Conservation (phyloP, 2,113 vertebrate species). For the Phrynosoma platyrhinos region DNA sequence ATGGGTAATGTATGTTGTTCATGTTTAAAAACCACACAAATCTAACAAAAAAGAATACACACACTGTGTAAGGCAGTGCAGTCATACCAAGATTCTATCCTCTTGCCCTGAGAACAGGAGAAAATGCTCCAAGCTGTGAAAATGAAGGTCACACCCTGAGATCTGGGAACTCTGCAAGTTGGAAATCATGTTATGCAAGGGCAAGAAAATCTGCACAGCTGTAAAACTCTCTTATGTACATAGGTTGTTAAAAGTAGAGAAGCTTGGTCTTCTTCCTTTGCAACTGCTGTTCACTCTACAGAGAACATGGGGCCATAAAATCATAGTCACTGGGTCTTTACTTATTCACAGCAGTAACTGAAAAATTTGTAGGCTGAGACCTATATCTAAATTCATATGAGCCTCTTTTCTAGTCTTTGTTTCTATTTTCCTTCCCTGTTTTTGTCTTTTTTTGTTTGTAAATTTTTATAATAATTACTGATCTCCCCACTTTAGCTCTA, state of each 20-base stretch:
- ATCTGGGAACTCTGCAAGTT: neutral
- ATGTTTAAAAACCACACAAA: too few relatives aligned
- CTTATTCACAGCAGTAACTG: neutral
- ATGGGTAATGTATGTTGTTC: too few relatives aligned
- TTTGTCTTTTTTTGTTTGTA: neutral
- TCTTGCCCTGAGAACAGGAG: too few relatives aligned
- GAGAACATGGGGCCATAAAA: neutral
- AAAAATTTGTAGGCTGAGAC: neutral
- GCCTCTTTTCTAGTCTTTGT: neutral
- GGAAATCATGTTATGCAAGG: neutral
- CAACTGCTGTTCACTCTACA: neutral
- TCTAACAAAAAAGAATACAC: too few relatives aligned
- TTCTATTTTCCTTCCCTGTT: neutral
- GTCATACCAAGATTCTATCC: too few relatives aligned
- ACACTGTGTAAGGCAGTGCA: too few relatives aligned
- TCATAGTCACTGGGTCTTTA: neutral
- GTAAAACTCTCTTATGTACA: neutral
- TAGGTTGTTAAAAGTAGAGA: neutral
- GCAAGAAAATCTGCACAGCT: neutral
- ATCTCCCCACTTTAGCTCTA: too few relatives aligned
- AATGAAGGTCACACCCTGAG: too few relatives aligned
- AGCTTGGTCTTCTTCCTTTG: neutral
- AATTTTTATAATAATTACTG: too few relatives aligned
- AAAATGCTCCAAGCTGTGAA: too few relatives aligned
- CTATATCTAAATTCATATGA: neutral